Evolutionary conservation across 2,113 vertebrate species (phyloP), one percentile per base, ranked within the genome.

Genomic region (Leptodactylus fuscus): DNA sequence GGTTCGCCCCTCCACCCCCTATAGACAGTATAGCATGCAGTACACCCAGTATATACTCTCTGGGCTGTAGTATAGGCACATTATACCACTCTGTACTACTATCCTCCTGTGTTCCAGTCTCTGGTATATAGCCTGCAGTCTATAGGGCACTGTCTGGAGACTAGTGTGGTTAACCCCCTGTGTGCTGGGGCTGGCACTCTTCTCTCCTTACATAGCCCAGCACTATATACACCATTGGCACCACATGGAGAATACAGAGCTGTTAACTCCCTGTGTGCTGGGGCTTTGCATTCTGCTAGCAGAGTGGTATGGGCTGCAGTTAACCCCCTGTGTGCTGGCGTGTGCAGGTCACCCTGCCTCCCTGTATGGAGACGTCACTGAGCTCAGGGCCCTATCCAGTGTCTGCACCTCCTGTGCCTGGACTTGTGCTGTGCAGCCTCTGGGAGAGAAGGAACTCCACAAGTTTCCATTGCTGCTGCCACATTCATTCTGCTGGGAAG

Each of bases 311-410:
- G 10, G 27, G 60, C 12, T 65, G 55, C 55, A 58, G 18, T 81
- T 81, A 81, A 81, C 79, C 79, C 44, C 79, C 7, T 48, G 36
- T 9, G 8, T 69, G 44, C 67, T 16, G n/a, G 13, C 11, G 41
- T 29, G 38, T 18, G 29, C 55, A 62, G 78, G 7, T 11, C 76
- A 38, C 44, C 62, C 80, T 69, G 38, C 46, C 65, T 34, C 49
- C 48, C 67, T 62, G 18, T 60, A 27, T 44, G 71, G 82, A 83
- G 82, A 75, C 82, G 82, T 83, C 82, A 83, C 82, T 48, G 51
- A 83, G 82, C 51, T 4, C 70, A 41, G 53, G 70, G 49, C 70
- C n/a, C 82, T 62, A 41, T 75, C 82, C 82, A 62, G 48, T 83
- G 53, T 29, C 53, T 75, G 41, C 58, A 36, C 34, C 81, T 71